Conservation (phyloP, 2,888 invertebrate genomes). For the Zygaena filipendulae region DNA sequence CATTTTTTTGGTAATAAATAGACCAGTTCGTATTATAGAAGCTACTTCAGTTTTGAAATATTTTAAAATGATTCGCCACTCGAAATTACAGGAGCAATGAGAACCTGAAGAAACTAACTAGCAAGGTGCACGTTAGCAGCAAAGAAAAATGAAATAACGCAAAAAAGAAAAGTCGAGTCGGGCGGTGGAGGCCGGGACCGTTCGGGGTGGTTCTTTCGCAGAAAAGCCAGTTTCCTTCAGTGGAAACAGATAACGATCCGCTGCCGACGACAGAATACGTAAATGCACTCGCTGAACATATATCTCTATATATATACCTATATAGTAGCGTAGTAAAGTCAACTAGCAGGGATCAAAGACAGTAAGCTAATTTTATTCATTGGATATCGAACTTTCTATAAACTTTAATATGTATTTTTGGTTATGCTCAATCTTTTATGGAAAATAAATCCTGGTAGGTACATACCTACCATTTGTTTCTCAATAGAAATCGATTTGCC, state of each 20-base stretch:
- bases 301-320: slow-evolving; percentile 57
- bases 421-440: too few species aligned
- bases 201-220: slow-evolving; percentile 57
- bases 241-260: slow-evolving; percentile 69
- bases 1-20: too few species aligned
- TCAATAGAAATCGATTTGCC: too few species aligned
- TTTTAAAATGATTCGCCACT: slow-evolving; percentile 20
- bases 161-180: slow-evolving; percentile 52
- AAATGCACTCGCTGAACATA: slow-evolving; percentile 56
- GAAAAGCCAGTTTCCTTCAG: slow-evolving; percentile 66
- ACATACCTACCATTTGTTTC: too few species aligned
- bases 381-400: too few species aligned
- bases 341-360: slow-evolving; percentile 46
- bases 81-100: slow-evolving; percentile 36
- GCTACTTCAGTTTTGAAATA: too few species aligned
- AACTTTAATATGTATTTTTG: too few species aligned
- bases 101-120: slow-evolving; percentile 55
- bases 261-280: slow-evolving; percentile 65
- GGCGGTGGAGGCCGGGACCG: slow-evolving; percentile 38
- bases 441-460: too few species aligned
- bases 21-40: too few species aligned
- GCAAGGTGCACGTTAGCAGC: slow-evolving; percentile 59
- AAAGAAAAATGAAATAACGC: slow-evolving; percentile 65
- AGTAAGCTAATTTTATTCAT: slow-evolving; percentile 33
- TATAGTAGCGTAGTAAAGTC: too few species aligned